These are phyloP conservation scores for Helicoverpa assulta DNA, from an alignment of 2,888 invertebrate genomes.

Conservation along the genomic window DNA sequence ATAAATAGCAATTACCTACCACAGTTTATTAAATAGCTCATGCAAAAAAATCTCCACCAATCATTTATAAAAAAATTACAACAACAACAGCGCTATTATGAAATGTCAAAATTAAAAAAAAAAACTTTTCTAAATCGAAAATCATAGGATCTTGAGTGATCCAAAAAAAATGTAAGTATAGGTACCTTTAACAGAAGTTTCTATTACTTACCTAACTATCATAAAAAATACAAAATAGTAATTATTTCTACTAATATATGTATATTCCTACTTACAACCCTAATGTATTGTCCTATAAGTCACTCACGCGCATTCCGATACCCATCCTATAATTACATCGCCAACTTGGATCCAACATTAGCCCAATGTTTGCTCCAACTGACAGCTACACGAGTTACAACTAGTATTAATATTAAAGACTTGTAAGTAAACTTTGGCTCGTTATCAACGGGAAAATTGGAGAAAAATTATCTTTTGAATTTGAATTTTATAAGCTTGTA, in stretches of 20 bases:
- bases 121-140: too few species aligned
- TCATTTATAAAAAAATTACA: too few species aligned
- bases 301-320: slow-evolving; percentile 20
- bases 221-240: too few species aligned
- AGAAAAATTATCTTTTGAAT: slow-evolving; percentile 29
- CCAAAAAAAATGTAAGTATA: too few species aligned
- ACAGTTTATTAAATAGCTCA: too few species aligned
- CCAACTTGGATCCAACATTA: slow-evolving; percentile 43
- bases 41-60: too few species aligned
- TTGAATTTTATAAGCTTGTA: slow-evolving; percentile 34
- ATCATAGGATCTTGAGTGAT: too few species aligned
- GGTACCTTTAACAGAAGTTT: too few species aligned
- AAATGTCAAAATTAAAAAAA: too few species aligned
- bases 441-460: slow-evolving; percentile 38
- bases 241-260: too few species aligned
- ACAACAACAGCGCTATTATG: too few species aligned
- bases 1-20: background rate
- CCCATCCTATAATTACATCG: slow-evolving; percentile 34
- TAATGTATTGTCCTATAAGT: slow-evolving; percentile 1
- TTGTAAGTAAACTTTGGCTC: slow-evolving; percentile 43
- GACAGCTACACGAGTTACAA: slow-evolving; percentile 27
- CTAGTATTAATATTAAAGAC: slow-evolving; percentile 51
- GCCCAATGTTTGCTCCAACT: slow-evolving; percentile 24
- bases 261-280: background rate
- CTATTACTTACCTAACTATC: too few species aligned